Base-by-base conservation (phyloP, 2,888 invertebrate genomes). In the Cecidostiba fungosa region DNA sequence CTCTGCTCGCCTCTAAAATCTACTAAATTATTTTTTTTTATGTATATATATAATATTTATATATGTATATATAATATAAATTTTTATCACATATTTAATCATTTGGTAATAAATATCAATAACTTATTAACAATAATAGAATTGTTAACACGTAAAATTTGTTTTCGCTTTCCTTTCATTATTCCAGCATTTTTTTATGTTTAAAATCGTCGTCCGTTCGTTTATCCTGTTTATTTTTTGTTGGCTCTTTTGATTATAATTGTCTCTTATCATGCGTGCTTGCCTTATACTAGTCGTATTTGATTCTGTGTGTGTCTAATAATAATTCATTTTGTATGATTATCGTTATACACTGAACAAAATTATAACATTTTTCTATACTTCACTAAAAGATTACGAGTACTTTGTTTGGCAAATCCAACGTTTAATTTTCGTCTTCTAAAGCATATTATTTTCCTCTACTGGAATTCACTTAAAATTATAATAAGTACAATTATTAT, bases 11-110 rank as follows among this genome's bases (percentile, higher is more conserved):
- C 47, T 85, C 87, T 89, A 90, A 88, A 85, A 87, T 90, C 91
- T 91, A 92, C 91, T 90, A 92, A 91, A 91, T 91, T 89, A 90
- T 88, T 90, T 89, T 39, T 89, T 39, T 84, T 81, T 86, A 73
- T 88, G 76, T 88, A 82, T 84, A 81, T 85, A 85, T 87, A 86
- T 86, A 84, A 85, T 88, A 86, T 85, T 82, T 86, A 83, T 89
- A 77, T 85, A 85, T 86, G 87, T 87, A 88, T 82, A 87, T 88
- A 87, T 87, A 87, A 86, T 88, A 87, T 87, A 87, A 87, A 87
- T 85, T 87, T 89, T 90, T 91, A 91, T 91, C 91, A 91, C 91
- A 91, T 91, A 90, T 91, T 91, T 89, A 90, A 90, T 91, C 88
- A 88, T 91, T 89, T 89, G 89, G 91, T 90, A 90, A 90, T 87